These are phyloP conservation scores for Lophotriccus pileatus DNA, from an alignment of 2,797 vertebrate species.

Conservation along the genomic window DNA sequence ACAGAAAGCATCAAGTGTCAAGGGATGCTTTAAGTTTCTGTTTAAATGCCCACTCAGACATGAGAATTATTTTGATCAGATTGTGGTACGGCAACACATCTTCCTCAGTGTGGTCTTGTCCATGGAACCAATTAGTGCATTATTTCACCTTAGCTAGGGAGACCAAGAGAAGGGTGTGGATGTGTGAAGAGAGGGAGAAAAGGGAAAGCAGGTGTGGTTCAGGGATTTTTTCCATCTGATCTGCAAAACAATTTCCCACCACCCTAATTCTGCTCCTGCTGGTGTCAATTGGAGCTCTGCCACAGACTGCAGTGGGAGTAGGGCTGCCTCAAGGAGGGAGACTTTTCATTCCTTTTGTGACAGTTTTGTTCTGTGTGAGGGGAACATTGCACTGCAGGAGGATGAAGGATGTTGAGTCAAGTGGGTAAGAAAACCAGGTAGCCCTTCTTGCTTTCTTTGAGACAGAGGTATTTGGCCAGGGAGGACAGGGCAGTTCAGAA, in stretches of 20 bases:
- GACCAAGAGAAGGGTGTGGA: neutral
- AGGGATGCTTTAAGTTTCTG: neutral
- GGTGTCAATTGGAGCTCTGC: neutral
- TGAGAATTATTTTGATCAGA: slow-evolving; percentile 42
- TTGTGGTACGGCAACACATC: neutral
- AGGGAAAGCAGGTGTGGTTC: slow-evolving; percentile 16
- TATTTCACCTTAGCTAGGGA: neutral
- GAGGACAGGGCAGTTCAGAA: neutral
- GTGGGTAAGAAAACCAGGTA: neutral
- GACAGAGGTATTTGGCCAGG: neutral
- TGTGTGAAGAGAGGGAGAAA: neutral
- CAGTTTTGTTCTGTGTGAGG: neutral
- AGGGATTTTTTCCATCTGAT: neutral
- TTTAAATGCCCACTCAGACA: slow-evolving; percentile 6
- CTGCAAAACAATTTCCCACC: neutral
- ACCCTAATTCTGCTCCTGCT: neutral
- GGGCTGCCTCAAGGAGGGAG: neutral
- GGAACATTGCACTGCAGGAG: neutral
- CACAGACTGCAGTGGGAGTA: neutral
- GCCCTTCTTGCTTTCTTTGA: neutral
- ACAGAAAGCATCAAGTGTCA: slow-evolving; percentile 11
- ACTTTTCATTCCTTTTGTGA: neutral
- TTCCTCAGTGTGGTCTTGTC: neutral
- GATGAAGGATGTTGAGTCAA: neutral
- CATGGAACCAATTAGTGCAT: slow-evolving; percentile 7